Conservation (phyloP, 2,113 vertebrate species). For the Neomonachus schauinslandi region DNA sequence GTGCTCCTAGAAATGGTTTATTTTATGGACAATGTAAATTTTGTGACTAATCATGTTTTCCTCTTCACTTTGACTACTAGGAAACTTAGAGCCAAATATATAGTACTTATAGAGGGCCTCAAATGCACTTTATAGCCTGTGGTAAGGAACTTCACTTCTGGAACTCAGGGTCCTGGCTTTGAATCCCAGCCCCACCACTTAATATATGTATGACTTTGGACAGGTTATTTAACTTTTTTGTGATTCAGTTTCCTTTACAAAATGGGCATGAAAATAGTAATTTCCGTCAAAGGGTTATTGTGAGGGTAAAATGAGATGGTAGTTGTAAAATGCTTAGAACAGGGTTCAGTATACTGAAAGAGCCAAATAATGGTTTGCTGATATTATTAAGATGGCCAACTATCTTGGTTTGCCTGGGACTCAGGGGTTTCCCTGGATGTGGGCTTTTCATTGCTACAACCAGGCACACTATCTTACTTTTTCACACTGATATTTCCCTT, state of each 20-base stretch:
- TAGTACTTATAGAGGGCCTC: background rate
- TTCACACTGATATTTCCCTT: background rate
- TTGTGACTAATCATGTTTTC: background rate
- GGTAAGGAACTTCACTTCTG: background rate
- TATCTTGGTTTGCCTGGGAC: background rate
- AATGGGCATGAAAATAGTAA: background rate
- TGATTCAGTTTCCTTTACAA: conserved; percentile 1
- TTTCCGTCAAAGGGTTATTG: background rate
- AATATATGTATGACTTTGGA: background rate
- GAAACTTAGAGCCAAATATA: background rate
- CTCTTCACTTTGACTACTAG: background rate
- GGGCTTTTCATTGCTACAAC: background rate
- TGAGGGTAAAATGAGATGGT: background rate
- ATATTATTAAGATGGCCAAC: background rate
- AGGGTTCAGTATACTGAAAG: background rate
- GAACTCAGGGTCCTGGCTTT: background rate
- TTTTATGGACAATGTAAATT: background rate
- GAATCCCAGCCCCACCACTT: background rate
- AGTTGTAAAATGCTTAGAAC: background rate
- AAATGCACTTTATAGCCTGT: background rate
- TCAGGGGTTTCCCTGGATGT: background rate
- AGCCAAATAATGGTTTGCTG: background rate
- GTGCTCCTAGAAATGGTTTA: background rate
- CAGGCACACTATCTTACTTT: background rate
- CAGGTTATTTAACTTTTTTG: background rate